Conservation (phyloP, 1,140 invertebrate genomes). For the Ganaspis sp. region DNA sequence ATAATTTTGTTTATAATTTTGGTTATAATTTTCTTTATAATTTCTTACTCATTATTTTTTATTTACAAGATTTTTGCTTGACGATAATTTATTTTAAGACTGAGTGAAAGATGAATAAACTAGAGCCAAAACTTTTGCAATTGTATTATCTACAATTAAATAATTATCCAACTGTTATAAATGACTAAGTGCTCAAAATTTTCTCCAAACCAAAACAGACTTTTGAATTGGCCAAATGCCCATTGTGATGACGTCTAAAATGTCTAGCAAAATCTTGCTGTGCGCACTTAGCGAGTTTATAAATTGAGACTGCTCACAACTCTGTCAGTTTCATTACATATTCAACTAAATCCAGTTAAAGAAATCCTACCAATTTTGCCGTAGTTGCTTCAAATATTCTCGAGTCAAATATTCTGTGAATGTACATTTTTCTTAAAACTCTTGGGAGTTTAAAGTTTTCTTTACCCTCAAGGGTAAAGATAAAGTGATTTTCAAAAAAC, state of each 20-base stretch:
- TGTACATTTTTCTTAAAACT: not conserved
- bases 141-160: not conserved
- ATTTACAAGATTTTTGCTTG: not conserved
- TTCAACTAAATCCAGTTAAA: not conserved
- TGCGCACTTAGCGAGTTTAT: conserved; percentile 50
- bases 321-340: not conserved
- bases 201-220: conserved; percentile 32
- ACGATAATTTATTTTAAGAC: not conserved
- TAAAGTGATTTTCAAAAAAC: not conserved
- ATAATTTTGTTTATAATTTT: too few species aligned
- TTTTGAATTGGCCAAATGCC: conserved; percentile 45
- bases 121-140: conserved; percentile 6
- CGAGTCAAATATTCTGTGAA: not conserved
- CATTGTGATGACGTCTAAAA: conserved; percentile 46
- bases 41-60: too few species aligned
- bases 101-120: not conserved
- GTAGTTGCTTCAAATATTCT: not conserved
- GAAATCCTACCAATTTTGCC: not conserved
- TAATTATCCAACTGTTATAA: conserved; percentile 3
- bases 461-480: conserved; percentile 14
- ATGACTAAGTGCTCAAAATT: conserved; percentile 15
- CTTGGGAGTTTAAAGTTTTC: not conserved
- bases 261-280: conserved; percentile 43
- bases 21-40: too few species aligned
- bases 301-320: conserved; percentile 36